phyloP scores from a whole-genome alignment of 1,140 invertebrate genomes.

The Cydia strobilella region DNA sequence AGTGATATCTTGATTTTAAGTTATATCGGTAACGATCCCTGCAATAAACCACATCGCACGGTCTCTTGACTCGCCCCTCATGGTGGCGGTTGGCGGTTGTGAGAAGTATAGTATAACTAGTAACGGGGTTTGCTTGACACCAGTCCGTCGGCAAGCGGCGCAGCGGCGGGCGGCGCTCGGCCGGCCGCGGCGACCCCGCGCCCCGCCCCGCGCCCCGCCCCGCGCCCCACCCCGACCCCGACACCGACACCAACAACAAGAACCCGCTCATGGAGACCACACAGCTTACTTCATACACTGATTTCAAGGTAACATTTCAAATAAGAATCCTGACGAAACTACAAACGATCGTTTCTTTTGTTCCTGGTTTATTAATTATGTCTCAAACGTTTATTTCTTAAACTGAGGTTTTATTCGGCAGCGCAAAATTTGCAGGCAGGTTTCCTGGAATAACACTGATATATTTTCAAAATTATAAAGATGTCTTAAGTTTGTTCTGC shows the following conservation, averaged over 20 bases:
- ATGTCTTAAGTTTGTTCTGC: no score
- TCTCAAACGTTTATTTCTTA: neutral
- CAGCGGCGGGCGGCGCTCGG: constrained; percentile 52
- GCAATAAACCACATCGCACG: no score
- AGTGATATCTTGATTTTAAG: no score
- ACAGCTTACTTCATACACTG: constrained; percentile 66
- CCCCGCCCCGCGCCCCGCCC: no score
- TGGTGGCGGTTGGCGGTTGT: no score
- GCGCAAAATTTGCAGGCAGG: neutral
- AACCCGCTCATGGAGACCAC: constrained; percentile 66
- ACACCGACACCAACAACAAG: no score
- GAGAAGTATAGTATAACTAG: no score
- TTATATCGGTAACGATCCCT: no score
- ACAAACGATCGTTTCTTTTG: neutral
- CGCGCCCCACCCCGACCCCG: no score
- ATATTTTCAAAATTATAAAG: neutral
- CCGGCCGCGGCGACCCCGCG: constrained; percentile 43
- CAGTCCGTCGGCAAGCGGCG: constrained; percentile 63
- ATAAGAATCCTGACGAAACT: neutral
- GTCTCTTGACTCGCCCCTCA: no score
- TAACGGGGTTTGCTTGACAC: neutral
- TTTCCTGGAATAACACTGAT: neutral
- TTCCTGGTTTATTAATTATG: neutral
- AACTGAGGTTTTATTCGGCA: neutral
- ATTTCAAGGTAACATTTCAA: constrained; percentile 60